Base-by-base conservation (phyloP, 2,797 vertebrate species). In the Tympanoctomys barrerae region DNA sequence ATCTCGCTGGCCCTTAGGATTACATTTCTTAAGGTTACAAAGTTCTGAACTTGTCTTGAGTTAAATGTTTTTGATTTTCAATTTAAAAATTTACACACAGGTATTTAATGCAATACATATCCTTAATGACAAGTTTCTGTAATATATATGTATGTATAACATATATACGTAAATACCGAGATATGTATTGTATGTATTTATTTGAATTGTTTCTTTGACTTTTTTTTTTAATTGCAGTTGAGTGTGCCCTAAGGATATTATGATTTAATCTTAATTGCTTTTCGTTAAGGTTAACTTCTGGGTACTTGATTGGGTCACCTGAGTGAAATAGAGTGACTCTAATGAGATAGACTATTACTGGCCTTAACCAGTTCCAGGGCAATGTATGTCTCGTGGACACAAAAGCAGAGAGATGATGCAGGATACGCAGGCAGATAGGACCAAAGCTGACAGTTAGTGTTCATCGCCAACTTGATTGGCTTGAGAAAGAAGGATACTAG, bases 241-340 rank as follows among this genome's bases (percentile, higher is more conserved):
- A 71, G 12, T 31, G 3, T 71, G 49, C 39, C 89, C 86, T 78
- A 24, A 94, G 21, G 42, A 80, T 66, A 4, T 9, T 71, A 4
- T 62, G 14, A 24, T 75, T 89, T 31, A 94, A 54, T 79, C 13
- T 5, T 88, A 71, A 68, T 5, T 59, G 12, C 57, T 90, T 75
- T 85, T 84, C 33, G 26, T 87, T 92, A 89, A 73, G 18, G 13
- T 88, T 91, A 93, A 93, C 7, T 70, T 94, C 22, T 62, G 12
- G 3, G 3, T 66, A 81, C 71, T 91, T 95, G 10, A 77, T 0
- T 78, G 86, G n/a, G 13, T 46, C 94, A 83, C 52, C 49, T 71
- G 9, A 79, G 26, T 92, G 39, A 94, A 91, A 87, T 36, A 85
- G 75, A 91, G 18, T 86, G 7, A 82, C 18, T 85, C 31, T 82